phyloP scores from a whole-genome alignment of 2,797 vertebrate species.

The Taenioides sp. region DNA sequence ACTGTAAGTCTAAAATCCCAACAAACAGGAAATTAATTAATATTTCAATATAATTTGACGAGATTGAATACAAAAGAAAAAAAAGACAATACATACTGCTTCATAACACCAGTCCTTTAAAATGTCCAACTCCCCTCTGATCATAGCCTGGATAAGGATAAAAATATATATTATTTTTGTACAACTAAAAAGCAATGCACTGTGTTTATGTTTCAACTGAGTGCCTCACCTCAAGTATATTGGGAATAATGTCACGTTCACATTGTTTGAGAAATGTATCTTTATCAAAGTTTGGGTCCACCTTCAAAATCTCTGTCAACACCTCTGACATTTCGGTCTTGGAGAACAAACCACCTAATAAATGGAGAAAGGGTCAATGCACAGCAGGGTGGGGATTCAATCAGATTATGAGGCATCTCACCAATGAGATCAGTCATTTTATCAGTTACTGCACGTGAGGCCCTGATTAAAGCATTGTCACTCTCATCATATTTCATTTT shows the following conservation, averaged over 20 bases:
- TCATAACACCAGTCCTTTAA: constrained; percentile 96
- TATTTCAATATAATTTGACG: neutral
- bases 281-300: constrained; percentile 90
- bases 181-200: neutral
- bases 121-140: constrained; percentile 90
- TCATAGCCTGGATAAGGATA: constrained; percentile 81
- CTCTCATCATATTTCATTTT: constrained; percentile 97
- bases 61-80: neutral
- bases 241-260: constrained; percentile 90
- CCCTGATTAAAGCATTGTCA: constrained; percentile 86
- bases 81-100: constrained; percentile 80
- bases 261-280: constrained; percentile 89
- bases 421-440: constrained; percentile 86
- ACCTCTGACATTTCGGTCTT: constrained; percentile 94
- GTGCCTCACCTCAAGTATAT: constrained; percentile 85
- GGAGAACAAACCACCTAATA: constrained; percentile 85
- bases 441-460: constrained; percentile 87
- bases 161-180: neutral
- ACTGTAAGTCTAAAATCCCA: constrained; percentile 84
- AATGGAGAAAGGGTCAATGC: constrained; percentile 45
- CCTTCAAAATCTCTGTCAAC: constrained; percentile 88
- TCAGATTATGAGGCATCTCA: constrained; percentile 44
- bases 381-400: neutral
- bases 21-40: neutral
- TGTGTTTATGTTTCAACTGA: neutral